These are phyloP conservation scores for Antheraea assamensis DNA, from an alignment of 2,888 invertebrate species.

Conservation along the genomic window DNA sequence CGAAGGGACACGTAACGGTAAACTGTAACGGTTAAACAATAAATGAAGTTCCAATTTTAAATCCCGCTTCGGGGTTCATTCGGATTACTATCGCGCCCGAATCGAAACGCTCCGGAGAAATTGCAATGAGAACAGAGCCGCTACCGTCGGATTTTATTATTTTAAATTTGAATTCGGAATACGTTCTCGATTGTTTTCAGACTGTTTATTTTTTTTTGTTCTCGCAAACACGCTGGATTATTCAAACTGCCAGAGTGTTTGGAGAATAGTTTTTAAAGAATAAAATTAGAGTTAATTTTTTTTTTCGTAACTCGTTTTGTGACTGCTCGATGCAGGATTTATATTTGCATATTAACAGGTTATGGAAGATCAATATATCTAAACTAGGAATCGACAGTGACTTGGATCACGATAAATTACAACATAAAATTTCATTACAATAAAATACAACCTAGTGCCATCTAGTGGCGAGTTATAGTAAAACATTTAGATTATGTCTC, in stretches of 20 bases:
- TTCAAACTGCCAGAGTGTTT: not conserved
- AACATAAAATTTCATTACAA: too few species aligned
- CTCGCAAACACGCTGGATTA: slow-evolving; percentile 9
- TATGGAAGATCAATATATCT: too few species aligned
- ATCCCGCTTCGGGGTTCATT: slow-evolving; percentile 45
- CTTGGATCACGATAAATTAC: too few species aligned
- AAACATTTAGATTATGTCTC: too few species aligned
- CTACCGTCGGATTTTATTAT: slow-evolving; percentile 38
- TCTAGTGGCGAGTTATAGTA: too few species aligned
- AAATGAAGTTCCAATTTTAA: slow-evolving; percentile 40
- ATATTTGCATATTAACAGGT: not conserved
- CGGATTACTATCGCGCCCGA: slow-evolving; percentile 47
- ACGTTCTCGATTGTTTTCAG: slow-evolving; percentile 17
- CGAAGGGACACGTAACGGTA: slow-evolving; percentile 73
- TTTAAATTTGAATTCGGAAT: slow-evolving; percentile 27
- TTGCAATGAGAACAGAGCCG: slow-evolving; percentile 39
- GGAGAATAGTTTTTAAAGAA: not conserved
- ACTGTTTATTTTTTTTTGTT: slow-evolving; percentile 23
- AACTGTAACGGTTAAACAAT: slow-evolving; percentile 68
- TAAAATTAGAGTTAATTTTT: not conserved
- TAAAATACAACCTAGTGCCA: too few species aligned
- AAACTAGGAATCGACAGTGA: too few species aligned
- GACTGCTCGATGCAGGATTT: not conserved
- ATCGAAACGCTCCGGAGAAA: slow-evolving; percentile 46
- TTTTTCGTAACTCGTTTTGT: not conserved